Conservation (phyloP, 2,113 vertebrate genomes). For the Numida meleagris region DNA sequence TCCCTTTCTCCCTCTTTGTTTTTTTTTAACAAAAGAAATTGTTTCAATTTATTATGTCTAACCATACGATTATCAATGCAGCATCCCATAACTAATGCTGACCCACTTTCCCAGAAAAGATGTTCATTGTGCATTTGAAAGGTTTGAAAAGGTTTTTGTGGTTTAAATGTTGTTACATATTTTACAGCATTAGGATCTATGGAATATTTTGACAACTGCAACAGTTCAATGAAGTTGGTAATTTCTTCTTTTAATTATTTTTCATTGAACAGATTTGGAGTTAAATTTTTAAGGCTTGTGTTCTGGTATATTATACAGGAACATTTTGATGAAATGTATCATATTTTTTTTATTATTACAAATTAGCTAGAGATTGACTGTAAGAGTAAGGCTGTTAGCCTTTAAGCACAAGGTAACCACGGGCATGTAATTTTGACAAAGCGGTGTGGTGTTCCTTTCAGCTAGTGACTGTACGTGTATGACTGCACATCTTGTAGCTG, state of each 20-base stretch:
- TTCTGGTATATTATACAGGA: conserved; percentile 76
- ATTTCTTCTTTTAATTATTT: conserved; percentile 93
- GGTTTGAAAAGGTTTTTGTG: conserved; percentile 87
- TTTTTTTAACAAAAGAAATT: conserved; percentile 61
- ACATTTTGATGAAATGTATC: conserved; percentile 70
- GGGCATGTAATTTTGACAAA: conserved; percentile 50
- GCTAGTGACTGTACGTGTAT: conserved; percentile 58
- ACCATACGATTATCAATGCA: conserved; percentile 69
- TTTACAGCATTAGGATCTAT: conserved; percentile 98
- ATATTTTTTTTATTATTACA: conserved; percentile 40
- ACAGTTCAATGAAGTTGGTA: conserved; percentile 97
- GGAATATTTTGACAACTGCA: conserved; percentile 95
- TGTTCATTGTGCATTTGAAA: conserved; percentile 83
- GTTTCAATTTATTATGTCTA: conserved; percentile 73
- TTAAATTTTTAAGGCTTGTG: conserved; percentile 78
- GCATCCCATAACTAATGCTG: conserved; percentile 77
- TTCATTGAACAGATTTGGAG: conserved; percentile 87
- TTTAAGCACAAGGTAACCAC: conserved; percentile 42
- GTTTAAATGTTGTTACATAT: conserved; percentile 97
- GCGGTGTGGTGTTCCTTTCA: conserved; percentile 61
- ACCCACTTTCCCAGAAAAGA: conserved; percentile 75
- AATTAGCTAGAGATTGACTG: conserved; percentile 31
- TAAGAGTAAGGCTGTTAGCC: conserved; percentile 17
- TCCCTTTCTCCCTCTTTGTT: conserved; percentile 43
- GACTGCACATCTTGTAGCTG: conserved; percentile 64